These are phyloP conservation scores for Tipula lateralis DNA, from an alignment of 2,888 invertebrate species.

Conservation along the genomic window DNA sequence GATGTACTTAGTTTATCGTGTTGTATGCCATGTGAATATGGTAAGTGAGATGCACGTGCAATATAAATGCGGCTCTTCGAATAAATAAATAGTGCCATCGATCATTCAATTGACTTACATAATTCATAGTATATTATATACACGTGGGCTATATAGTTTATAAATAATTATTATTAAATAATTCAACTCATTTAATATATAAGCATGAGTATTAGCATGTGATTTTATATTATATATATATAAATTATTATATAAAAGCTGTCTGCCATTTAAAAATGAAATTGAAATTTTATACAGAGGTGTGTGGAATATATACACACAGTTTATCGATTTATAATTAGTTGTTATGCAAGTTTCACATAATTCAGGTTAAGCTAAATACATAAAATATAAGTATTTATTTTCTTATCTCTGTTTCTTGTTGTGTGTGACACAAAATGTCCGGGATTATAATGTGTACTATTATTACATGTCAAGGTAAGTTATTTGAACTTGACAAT, in stretches of 20 bases:
- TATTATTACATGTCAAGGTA: not conserved
- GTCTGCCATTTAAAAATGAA: not conserved
- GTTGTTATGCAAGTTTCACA: not conserved
- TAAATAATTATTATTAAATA: not conserved
- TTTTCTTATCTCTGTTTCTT: not conserved
- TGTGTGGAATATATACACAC: too few species aligned
- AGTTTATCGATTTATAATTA: not conserved
- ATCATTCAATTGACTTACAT: not conserved
- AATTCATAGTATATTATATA: too few species aligned
- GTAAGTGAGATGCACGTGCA: not conserved
- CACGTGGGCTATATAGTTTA: not conserved
- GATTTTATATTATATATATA: not conserved
- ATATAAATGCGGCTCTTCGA: not conserved
- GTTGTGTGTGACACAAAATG: not conserved
- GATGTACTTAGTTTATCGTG: not conserved
- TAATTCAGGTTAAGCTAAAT: not conserved
- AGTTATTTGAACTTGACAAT: not conserved
- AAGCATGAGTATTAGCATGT: not conserved
- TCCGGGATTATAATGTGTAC: constrained; percentile 24
- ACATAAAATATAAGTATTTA: not conserved
- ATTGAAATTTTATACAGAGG: not conserved
- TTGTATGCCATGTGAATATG: not conserved
- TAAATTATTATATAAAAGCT: not conserved
- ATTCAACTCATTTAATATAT: not conserved
- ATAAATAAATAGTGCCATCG: not conserved